Evolutionary conservation across 2,113 vertebrate species (phyloP), one percentile per base, ranked within the genome.

Genomic region (Cephalopholis sonnerati): DNA sequence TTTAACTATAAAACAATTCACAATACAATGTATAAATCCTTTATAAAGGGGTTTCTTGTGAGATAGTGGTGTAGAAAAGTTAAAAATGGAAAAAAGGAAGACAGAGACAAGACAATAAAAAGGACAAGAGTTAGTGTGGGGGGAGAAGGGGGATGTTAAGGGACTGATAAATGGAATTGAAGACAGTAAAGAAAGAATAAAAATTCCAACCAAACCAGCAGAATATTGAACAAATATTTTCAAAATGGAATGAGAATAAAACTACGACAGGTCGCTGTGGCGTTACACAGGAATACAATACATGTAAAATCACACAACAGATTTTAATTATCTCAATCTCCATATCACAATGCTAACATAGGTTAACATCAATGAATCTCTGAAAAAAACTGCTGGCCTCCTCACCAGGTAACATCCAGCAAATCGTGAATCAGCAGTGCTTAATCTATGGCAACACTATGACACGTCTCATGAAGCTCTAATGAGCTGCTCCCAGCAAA

Each of bases 401-500:
- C 41, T 41, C 29, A 57, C 10, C 20, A 44, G 39, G 48, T 29
- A 70, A 65, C 64, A 74, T 17, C n/a, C 32, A 70, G 68, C 57
- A 18, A 51, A 39, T 72, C 32, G 54, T 17, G 59, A 75, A 71
- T 84, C 69, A 78, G 63, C 25, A 25, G 5, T 55, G 54, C 20
- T 50, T 59, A 41, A 59, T 74, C 57, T 27, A 39, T 79, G 24
- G 41, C 50, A 62, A 27, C 27, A 57, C 66, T 9, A n/a, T 29
- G 4, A 32, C 55, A 81, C 10, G 13, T 20, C 39, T 55, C 76
- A 61, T 53, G 13, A 62, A 79, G n/a, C 73, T 69, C 53, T 63
- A 76, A 74, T 71, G 77, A 79, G 72, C 67, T 59, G 46, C 74
- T 83, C n/a, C 54, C 17, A 78, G 69, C 36, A 20, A 79, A n/a